Evolutionary conservation across 2,797 vertebrate species (phyloP), one percentile per base, ranked within the genome.

Genomic region (Smutsia gigantea): DNA sequence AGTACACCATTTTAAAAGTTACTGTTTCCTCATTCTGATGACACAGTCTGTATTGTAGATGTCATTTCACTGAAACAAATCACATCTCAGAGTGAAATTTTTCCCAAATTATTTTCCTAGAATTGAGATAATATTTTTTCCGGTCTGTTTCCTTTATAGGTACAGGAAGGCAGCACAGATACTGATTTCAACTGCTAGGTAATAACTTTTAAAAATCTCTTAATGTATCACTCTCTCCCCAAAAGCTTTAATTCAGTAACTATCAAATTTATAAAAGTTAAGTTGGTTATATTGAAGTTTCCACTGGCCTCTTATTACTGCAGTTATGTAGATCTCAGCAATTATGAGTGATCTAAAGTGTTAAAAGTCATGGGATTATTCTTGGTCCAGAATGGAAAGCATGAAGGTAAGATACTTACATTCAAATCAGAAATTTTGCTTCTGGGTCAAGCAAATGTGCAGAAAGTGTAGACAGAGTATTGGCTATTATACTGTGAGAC

Each of bases 401-500:
- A 63, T 39, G 53, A 81, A 86, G 13, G 82, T 75, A 27, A 87
- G 64, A 63, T 66, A 86, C 69, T 94, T 77, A 57, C 53, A 90
- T 75, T 95, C n/a, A 93, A 75, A 78, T 77, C 78, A 78, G 68
- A 82, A 95, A 92, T 87, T 78, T 57, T 95, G 14, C 57, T 97
- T 93, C 83, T 93, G 74, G 55, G 46, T 92, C 75, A 89, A 87
- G 57, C 31, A 95, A 57, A 90, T 63, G 31, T 69, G 23, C n/a
- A 74, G 84, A 83, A 92, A 93, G 82, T 77, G 46, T 63, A 68
- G 68, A 85, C 55, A 82, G 74, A 59, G 17, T 61, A 19, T 55
- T 95, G 87, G 39, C 63, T 34, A 63, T 86, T 89, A 79, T 87
- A 15, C 13, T 68, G 61, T 89, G 63, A 55, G 75, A 53, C 63